A percentile compares a stretch with the other conserved stretches of the same genome.
phyloP scores from a whole-genome alignment of 1,140 invertebrate species.

The Mercenaria mercenaria region DNA sequence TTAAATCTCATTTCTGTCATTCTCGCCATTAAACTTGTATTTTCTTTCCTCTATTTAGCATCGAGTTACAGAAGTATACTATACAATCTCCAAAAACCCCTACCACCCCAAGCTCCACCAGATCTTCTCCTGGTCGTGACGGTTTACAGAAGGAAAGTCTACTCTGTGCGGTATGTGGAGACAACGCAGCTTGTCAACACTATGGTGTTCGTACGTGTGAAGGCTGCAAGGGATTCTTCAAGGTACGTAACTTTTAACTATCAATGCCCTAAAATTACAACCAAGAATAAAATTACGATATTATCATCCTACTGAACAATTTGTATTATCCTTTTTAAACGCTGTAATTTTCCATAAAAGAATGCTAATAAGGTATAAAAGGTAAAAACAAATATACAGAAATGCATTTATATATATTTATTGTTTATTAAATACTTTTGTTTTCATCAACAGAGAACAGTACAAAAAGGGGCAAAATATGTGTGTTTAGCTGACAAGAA shows the following conservation, averaged over 20 bases:
- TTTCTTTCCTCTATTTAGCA: slow-evolving; percentile 66
- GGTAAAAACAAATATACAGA: too few relatives aligned
- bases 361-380: too few relatives aligned
- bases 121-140: slow-evolving; percentile 83
- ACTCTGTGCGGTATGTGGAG: slow-evolving; percentile 98
- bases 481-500: slow-evolving; percentile 99
- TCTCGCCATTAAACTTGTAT: too few relatives aligned
- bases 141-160: slow-evolving; percentile 86
- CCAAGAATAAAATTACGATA: too few relatives aligned
- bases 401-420: too few relatives aligned
- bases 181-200: slow-evolving; percentile 99
- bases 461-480: slow-evolving; percentile 99
- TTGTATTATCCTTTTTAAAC: too few relatives aligned
- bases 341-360: too few relatives aligned
- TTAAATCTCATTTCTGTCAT: too few relatives aligned
- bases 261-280: too few relatives aligned
- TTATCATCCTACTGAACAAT: too few relatives aligned
- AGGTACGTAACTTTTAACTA: slow-evolving; percentile 84
- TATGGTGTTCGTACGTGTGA: slow-evolving; percentile 98
- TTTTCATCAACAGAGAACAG: slow-evolving; percentile 90
- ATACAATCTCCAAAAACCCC: slow-evolving; percentile 84
- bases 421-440: too few relatives aligned
- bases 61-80: slow-evolving; percentile 83
- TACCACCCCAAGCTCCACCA: slow-evolving; percentile 80
- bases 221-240: slow-evolving; percentile 96